Base-by-base conservation (phyloP, 2,113 vertebrate species). In the Macquaria ambigua region DNA sequence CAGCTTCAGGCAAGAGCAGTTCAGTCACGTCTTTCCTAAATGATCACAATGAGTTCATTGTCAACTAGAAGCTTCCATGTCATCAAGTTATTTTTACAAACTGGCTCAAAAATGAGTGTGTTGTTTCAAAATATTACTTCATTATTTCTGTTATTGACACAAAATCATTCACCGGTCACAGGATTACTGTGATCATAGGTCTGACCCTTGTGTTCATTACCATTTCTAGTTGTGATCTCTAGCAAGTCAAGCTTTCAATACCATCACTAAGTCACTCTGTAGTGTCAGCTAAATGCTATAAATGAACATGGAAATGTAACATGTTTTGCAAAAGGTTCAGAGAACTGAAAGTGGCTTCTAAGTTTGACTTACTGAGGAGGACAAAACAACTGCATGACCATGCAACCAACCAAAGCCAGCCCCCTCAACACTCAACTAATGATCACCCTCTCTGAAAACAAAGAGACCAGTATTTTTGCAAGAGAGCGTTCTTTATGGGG, bases 381-480 rank as follows among this genome's bases (percentile, higher is more conserved):
- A 69, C 59, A 41, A 28, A 59, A 73, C 20, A 53, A 77, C 58
- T 58, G 41, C 8, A 31, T 76, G 70, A 73, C 56, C 61, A 61
- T 20, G 43, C 53, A 52, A 59, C 12, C 25, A 46, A 48, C 14
- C 46, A 16, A 34, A 48, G 46, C 46, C 15, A 1, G 46, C 46
- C 46, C 34, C 46, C 14, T 48, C 46, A 59, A n/a, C 55, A 62
- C 52, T 72, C 31, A 8, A 63, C n/a, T 56, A 74, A 75, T 25
- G 55, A 85, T 76, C 53, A 20, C 16, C 53, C 34, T 43, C 58
- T 72, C 63, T 64, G 70, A 80, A 69, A 81, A 91, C 77, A 89
- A 82, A 85, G 71, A 77, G 53, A 55, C 2, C 84, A 59, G 86
- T 86, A 85, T 87, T 82, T 84, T 69, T 81, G 58, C 7, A 56